Evolutionary conservation across 1,140 invertebrate genomes (phyloP), one percentile per base, ranked within the genome.

Genomic region (Tetramorium parvispinum): DNA sequence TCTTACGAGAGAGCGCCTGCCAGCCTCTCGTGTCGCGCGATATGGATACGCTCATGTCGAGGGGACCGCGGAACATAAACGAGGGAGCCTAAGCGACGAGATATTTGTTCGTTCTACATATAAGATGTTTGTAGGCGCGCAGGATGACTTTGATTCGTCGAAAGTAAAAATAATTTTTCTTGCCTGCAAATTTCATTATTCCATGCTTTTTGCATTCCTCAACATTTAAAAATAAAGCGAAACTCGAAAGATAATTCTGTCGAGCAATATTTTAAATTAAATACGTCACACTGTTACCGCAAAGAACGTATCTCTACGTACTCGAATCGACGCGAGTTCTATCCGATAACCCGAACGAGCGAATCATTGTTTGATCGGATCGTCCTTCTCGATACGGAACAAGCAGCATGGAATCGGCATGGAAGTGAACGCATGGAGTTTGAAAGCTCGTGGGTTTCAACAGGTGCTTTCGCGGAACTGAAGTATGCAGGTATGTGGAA

Each of bases 401-500:
- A 32, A 63, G 53, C 32, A 18, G 75, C 88, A 8, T 6, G 65
- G 59, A 89, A 90, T 89, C 88, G 85, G 78, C 88, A 83, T 89
- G 73, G 71, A 90, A 90, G 89, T 89, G 81, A 90, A 61, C 86
- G 88, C 85, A 79, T 46, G 81, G 63, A 88, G 68, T 88, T 78
- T 85, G 89, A 89, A 90, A 90, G 88, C 86, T 87, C 70, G 78
- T 57, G 89, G 85, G 90, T 92, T 93, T 93, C 93, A 93, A 93
- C 93, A 93, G 92, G 93, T 93, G 93, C 92, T 93, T 92, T 91
- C 89, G 92, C 91, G 89, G 87, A 91, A 73, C 89, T 91, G 88
- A 91, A 92, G 92, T 91, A 93, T 93, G 93, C 93, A 93, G 93
- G 93, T 93, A 93, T 93, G 93, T 89, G 92, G 91, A 93, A 93